phyloP scores from a whole-genome alignment of 1,140 invertebrate species.

The Brachionus manjavacas region DNA sequence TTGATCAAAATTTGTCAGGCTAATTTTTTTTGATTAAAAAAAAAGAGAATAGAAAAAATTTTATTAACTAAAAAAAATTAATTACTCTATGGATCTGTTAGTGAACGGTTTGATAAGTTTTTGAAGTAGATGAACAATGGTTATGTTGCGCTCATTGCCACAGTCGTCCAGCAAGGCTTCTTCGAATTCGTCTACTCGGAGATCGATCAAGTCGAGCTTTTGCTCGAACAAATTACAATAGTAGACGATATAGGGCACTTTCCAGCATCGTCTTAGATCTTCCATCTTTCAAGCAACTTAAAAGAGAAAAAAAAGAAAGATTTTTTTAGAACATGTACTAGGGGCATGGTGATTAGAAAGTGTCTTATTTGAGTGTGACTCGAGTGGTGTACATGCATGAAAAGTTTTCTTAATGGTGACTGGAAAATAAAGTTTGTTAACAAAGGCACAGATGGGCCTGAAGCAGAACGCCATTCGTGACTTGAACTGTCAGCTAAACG shows the following conservation, averaged over 20 bases:
- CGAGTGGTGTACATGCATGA: background rate
- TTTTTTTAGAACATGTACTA: background rate
- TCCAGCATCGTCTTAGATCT: slow-evolving; percentile 42
- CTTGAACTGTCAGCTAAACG: background rate
- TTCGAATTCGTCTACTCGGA: slow-evolving; percentile 37
- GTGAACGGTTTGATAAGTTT: slow-evolving; percentile 32
- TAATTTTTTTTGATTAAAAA: background rate
- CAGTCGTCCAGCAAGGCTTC: slow-evolving; percentile 30
- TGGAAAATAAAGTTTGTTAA: background rate
- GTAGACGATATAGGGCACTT: slow-evolving; percentile 38
- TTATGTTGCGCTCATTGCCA: slow-evolving; percentile 31
- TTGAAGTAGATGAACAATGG: slow-evolving; percentile 36
- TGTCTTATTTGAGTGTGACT: background rate
- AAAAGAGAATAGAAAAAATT: background rate
- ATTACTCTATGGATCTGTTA: slow-evolving; percentile 33
- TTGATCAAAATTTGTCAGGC: slow-evolving; percentile 32
- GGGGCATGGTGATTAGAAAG: background rate
- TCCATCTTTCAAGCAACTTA: slow-evolving; percentile 16
- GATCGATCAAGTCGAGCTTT: slow-evolving; percentile 25
- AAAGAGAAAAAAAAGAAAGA: background rate
- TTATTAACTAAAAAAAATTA: background rate
- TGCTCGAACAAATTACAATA: slow-evolving; percentile 39
- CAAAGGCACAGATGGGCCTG: background rate
- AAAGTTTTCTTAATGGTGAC: background rate
- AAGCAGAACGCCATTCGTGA: background rate